Percentiles rank a stretch among this genome's conserved stretches.
phyloP scores from a whole-genome alignment of 1,140 invertebrate species.

The Achroia grisella region DNA sequence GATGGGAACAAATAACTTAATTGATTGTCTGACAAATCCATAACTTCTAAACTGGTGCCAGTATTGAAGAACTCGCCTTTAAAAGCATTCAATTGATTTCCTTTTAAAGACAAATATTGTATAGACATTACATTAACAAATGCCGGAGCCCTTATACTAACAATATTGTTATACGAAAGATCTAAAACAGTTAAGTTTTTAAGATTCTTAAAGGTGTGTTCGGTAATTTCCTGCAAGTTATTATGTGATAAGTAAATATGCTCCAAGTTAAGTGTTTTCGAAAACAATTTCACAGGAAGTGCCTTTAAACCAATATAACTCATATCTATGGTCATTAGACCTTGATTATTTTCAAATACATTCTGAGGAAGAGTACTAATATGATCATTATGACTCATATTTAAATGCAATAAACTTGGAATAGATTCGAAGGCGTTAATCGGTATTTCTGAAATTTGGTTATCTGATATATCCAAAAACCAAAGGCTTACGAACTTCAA shows the following conservation, averaged over 20 bases:
- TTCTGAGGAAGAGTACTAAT: conserved; percentile 75
- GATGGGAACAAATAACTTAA: conserved; percentile 86
- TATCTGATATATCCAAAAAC: conserved; percentile 85
- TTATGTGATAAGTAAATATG: conserved; percentile 80
- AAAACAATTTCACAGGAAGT: conserved; percentile 81
- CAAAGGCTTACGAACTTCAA: conserved; percentile 79
- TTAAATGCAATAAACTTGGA: conserved; percentile 80
- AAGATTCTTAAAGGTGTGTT: conserved; percentile 82
- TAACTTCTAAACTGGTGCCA: conserved; percentile 79
- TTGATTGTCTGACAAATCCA: conserved; percentile 85
- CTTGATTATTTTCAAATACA: conserved; percentile 76
- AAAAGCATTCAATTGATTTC: conserved; percentile 83
- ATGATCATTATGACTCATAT: conserved; percentile 85
- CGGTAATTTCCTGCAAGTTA: conserved; percentile 80
- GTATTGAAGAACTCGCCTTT: conserved; percentile 87
- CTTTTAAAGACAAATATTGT: conserved; percentile 78
- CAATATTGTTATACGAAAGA: conserved; percentile 85
- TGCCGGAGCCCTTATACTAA: conserved; percentile 80
- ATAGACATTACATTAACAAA: conserved; percentile 82
- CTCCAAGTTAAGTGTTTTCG: conserved; percentile 78
- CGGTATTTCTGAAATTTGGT: conserved; percentile 82
- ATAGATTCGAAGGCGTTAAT: conserved; percentile 81
- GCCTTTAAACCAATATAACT: conserved; percentile 82
- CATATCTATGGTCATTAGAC: conserved; percentile 81
- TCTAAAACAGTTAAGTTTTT: conserved; percentile 82